Evolutionary conservation across 1,140 invertebrate species (phyloP).

Genomic region (Anastatus disparis): DNA sequence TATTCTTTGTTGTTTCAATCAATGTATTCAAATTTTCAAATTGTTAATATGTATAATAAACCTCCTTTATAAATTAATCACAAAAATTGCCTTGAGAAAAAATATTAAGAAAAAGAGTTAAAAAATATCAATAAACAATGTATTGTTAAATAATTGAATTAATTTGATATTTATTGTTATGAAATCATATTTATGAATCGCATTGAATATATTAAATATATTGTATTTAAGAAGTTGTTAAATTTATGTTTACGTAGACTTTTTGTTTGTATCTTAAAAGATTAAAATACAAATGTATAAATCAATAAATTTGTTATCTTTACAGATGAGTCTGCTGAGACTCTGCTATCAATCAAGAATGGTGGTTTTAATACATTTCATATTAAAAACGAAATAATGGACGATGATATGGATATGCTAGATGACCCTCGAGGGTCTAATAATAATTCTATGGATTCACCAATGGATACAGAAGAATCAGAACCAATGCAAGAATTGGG

Average conservation of each 20-base stretch:
- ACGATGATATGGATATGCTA: constrained; percentile 71
- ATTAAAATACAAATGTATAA: not conserved
- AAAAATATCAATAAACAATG: too few relatives aligned
- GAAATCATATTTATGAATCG: not conserved
- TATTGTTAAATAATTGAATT: too few relatives aligned
- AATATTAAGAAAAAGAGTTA: too few relatives aligned
- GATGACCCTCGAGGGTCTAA: constrained; percentile 65
- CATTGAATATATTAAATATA: not conserved
- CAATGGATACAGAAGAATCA: constrained; percentile 71
- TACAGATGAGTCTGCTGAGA: constrained; percentile 67
- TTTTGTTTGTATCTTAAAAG: too few relatives aligned
- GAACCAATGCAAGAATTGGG: constrained; percentile 75
- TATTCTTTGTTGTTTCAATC: too few relatives aligned
- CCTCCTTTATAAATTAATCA: too few relatives aligned
- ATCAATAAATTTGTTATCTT: not conserved
- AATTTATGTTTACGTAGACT: not conserved
- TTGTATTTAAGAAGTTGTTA: not conserved
- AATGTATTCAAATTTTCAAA: too few relatives aligned
- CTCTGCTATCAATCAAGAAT: constrained; percentile 69
- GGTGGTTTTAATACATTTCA: constrained; percentile 64
- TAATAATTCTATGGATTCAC: constrained; percentile 61
- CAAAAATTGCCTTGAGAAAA: too few relatives aligned
- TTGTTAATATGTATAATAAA: too few relatives aligned
- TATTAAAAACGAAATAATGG: constrained; percentile 65
- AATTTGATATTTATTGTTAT: too few relatives aligned